A percentile compares a stretch with the other conserved stretches of the same genome.
Evolutionary conservation across 2,113 vertebrate genomes (phyloP).

Genomic region (Dromaius novaehollandiae): DNA sequence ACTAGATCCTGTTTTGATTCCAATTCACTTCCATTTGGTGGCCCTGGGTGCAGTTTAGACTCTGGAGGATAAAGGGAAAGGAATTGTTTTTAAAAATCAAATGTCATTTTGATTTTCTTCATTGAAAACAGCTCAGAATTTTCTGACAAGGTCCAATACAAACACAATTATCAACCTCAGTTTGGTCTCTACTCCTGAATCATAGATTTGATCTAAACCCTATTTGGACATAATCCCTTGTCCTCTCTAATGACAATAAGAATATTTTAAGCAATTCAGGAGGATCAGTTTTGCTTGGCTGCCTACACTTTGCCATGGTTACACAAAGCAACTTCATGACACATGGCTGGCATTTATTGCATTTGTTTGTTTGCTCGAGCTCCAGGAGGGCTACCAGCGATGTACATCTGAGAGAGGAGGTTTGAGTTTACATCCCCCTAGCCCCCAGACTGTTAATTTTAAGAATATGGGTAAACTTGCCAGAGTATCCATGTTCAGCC

Average conservation of each 20-base stretch:
- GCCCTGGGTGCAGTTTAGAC: background rate
- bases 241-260: background rate
- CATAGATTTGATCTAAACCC: background rate
- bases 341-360: slow-evolving; percentile 73
- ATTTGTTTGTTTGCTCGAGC: slow-evolving; percentile 66
- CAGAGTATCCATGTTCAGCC: background rate
- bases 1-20: background rate
- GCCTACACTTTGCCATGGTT: slow-evolving; percentile 59
- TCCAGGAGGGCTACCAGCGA: slow-evolving; percentile 46
- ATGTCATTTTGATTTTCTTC: background rate
- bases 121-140: background rate
- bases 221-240: background rate
- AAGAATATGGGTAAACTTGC: slow-evolving; percentile 47
- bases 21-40: background rate
- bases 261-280: slow-evolving; percentile 6
- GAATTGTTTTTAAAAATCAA: background rate
- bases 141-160: background rate
- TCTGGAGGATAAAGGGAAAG: background rate
- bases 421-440: slow-evolving; percentile 45
- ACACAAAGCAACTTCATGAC: slow-evolving; percentile 66
- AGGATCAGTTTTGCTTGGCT: background rate
- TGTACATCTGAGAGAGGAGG: slow-evolving; percentile 69
- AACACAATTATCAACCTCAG: background rate
- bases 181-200: background rate
- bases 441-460: slow-evolving; percentile 64